Evolutionary conservation across 2,113 vertebrate genomes (phyloP).

Genomic region (Leucopsar rothschildi): DNA sequence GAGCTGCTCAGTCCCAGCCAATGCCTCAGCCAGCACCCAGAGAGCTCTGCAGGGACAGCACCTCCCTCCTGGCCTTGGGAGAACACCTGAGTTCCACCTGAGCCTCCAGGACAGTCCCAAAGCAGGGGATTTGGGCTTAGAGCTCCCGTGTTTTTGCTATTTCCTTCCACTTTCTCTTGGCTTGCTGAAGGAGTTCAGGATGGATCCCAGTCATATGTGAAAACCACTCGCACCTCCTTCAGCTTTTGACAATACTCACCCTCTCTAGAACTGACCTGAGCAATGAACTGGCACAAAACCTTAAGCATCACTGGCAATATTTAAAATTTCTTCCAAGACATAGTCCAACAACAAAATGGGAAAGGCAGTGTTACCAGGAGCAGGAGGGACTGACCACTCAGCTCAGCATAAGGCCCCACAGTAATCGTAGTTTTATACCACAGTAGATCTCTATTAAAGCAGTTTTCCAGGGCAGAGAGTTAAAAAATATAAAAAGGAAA

Average conservation of each 20-base stretch:
- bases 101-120: background rate
- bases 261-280: background rate
- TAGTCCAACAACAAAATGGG: background rate
- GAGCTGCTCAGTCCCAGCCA: background rate
- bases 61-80: background rate
- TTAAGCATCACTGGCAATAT: background rate
- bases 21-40: background rate
- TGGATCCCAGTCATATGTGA: background rate
- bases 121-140: background rate
- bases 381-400: background rate
- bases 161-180: background rate
- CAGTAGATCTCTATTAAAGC: conserved; percentile 16
- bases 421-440: background rate
- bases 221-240: background rate
- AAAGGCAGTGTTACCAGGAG: background rate
- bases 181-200: background rate
- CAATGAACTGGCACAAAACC: background rate
- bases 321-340: conserved; percentile 1
- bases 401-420: background rate
- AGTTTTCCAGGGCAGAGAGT: conserved; percentile 25
- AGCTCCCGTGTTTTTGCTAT: background rate
- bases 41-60: background rate
- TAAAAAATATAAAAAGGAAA: background rate
- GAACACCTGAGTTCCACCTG: accelerated
- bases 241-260: background rate